Percentiles rank a stretch among this genome's conserved stretches.
Evolutionary conservation across 1,140 invertebrate species (phyloP).

Genomic region (Oreohelix idahoensis): DNA sequence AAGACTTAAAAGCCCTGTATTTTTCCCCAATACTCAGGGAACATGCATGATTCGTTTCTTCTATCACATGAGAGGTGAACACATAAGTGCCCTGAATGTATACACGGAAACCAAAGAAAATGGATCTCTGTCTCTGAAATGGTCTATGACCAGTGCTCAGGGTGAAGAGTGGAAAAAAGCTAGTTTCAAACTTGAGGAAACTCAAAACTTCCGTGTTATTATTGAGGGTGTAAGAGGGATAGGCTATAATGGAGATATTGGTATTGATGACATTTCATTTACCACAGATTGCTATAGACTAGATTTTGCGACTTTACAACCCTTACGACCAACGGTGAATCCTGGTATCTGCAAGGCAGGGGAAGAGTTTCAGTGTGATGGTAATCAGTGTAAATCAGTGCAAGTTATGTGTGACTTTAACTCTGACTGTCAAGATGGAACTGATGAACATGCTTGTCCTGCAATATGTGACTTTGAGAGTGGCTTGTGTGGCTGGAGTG

Average conservation of each 20-base stretch:
- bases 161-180: conserved; percentile 27
- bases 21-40: conserved; percentile 50
- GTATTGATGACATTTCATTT: conserved; percentile 54
- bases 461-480: conserved; percentile 56
- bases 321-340: conserved; percentile 50
- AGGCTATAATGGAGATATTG: conserved; percentile 51
- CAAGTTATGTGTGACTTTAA: conserved; percentile 80
- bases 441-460: conserved; percentile 60
- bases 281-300: conserved; percentile 20
- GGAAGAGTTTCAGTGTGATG: conserved; percentile 55
- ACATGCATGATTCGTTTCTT: conserved; percentile 71
- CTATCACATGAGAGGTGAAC: conserved; percentile 64
- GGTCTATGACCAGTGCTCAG: neutral
- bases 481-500: conserved; percentile 58
- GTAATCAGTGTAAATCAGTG: conserved; percentile 53
- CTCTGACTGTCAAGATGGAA: conserved; percentile 69
- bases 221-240: conserved; percentile 52
- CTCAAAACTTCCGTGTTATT: conserved; percentile 42
- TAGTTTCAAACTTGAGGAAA: neutral
- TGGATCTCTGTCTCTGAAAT: conserved; percentile 15
- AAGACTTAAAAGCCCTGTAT: conserved; percentile 75
- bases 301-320: conserved; percentile 47
- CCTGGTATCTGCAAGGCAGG: conserved; percentile 55
- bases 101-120: conserved; percentile 37
- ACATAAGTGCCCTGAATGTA: conserved; percentile 52